Conservation (phyloP, 1,140 invertebrate species). For the Zaprionus kolodkinae region DNA sequence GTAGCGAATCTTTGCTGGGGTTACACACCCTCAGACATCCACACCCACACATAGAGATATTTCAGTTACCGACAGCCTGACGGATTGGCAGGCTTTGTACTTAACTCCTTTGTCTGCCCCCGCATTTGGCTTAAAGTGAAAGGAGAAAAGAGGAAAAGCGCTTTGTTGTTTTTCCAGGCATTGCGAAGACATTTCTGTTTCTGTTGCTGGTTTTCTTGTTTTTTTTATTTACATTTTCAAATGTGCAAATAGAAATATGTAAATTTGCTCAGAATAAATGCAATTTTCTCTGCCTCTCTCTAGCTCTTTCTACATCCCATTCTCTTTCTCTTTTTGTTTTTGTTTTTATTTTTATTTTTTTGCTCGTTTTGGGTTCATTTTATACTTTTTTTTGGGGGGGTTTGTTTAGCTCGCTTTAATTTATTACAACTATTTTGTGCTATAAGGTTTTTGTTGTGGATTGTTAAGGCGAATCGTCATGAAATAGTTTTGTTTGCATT, state of each 20-base stretch:
- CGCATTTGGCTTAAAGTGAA: constrained; percentile 15
- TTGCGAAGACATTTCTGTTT: constrained; percentile 5
- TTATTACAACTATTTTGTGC: constrained; percentile 36
- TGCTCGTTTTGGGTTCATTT: constrained; percentile 4
- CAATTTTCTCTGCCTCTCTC: constrained; percentile 37
- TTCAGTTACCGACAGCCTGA: constrained; percentile 49
- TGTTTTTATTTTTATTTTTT: constrained; percentile 22
- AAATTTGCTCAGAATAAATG: constrained; percentile 63
- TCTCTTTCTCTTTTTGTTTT: constrained; percentile 16
- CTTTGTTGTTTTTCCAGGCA: background rate
- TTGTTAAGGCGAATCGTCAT: constrained; percentile 33
- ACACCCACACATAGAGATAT: constrained; percentile 36
- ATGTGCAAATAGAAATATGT: constrained; percentile 58
- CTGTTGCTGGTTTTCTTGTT: constrained; percentile 3
- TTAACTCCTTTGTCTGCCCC: constrained; percentile 30
- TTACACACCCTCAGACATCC: constrained; percentile 14
- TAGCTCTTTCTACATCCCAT: background rate
- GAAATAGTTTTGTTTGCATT: constrained; percentile 79
- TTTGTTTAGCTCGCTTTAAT: constrained; percentile 51
- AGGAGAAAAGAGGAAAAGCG: background rate
- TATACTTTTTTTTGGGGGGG: constrained; percentile 22
- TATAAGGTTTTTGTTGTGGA: constrained; percentile 53
- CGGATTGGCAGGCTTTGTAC: constrained; percentile 37
- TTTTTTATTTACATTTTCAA: constrained; percentile 67
- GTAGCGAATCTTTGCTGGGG: constrained; percentile 62